Conservation (phyloP, 1,140 invertebrate species). For the Acyrthosiphon pisum region DNA sequence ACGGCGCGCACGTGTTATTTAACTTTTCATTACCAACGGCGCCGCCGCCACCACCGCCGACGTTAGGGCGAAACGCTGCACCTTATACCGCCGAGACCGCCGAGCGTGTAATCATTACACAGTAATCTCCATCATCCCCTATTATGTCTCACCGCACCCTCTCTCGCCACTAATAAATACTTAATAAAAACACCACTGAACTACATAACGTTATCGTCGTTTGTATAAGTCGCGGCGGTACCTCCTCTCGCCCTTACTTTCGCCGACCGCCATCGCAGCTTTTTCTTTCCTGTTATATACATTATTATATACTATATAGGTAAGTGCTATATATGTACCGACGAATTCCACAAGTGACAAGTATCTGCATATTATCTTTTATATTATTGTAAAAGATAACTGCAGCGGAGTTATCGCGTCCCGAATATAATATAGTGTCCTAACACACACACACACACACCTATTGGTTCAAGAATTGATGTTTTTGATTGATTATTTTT, state of each 20-base stretch:
- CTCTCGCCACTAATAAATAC: background rate
- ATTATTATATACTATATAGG: no score
- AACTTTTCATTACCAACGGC: slow-evolving; percentile 23
- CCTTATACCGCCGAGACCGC: background rate
- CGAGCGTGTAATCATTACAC: background rate
- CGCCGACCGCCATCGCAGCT: background rate
- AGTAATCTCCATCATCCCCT: background rate
- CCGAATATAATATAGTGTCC: no score
- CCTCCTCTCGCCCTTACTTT: background rate
- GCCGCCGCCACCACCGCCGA: background rate
- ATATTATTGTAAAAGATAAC: no score
- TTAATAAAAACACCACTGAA: background rate
- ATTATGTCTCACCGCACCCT: background rate
- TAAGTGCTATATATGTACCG: no score
- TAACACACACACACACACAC: no score
- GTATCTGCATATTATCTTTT: no score
- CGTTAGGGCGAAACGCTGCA: background rate
- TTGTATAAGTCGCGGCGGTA: background rate
- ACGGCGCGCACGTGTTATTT: slow-evolving; percentile 24
- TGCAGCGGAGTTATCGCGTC: no score
- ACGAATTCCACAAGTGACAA: no score
- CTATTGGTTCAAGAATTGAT: no score
- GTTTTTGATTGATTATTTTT: no score
- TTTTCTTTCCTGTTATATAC: background rate
- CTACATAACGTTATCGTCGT: background rate